Conservation (phyloP, 2,113 vertebrate genomes). For the Cacatua alba region DNA sequence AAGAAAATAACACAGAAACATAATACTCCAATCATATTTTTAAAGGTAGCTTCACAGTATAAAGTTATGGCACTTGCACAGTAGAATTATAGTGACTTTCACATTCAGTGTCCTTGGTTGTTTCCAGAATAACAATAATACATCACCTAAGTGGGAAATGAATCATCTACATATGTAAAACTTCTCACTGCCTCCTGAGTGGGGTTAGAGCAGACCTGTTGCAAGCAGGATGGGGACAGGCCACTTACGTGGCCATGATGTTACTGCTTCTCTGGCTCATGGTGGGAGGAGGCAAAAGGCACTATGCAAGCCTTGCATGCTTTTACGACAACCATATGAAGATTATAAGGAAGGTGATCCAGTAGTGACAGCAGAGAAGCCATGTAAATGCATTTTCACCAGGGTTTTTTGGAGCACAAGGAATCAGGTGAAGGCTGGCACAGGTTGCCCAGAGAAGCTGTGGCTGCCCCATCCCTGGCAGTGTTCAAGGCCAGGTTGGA, state of each 20-base stretch:
- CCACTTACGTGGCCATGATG: rapidly evolving
- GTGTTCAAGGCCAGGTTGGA: background rate
- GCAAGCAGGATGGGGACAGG: background rate
- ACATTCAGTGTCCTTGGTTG: conserved; percentile 44
- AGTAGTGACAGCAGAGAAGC: background rate
- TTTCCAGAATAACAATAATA: conserved; percentile 42
- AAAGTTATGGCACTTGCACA: conserved; percentile 22
- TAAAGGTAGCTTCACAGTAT: conserved; percentile 19
- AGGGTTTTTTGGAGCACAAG: background rate
- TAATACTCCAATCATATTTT: conserved; percentile 53
- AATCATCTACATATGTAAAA: background rate
- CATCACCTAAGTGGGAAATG: background rate
- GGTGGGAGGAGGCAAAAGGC: background rate
- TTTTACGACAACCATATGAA: rapidly evolving
- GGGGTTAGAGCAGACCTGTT: background rate
- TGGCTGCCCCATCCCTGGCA: background rate
- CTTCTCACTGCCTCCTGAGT: background rate
- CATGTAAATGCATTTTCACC: background rate
- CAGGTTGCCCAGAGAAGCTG: background rate
- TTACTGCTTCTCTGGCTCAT: background rate
- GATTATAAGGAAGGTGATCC: background rate
- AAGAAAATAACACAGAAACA: conserved; percentile 49
- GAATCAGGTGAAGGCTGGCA: background rate
- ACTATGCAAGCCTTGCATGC: rapidly evolving
- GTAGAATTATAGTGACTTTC: conserved; percentile 57